Percentiles rank a stretch among this genome's conserved stretches.
Conservation (phyloP, 2,797 vertebrate genomes). For the Apodemus agrarius region DNA sequence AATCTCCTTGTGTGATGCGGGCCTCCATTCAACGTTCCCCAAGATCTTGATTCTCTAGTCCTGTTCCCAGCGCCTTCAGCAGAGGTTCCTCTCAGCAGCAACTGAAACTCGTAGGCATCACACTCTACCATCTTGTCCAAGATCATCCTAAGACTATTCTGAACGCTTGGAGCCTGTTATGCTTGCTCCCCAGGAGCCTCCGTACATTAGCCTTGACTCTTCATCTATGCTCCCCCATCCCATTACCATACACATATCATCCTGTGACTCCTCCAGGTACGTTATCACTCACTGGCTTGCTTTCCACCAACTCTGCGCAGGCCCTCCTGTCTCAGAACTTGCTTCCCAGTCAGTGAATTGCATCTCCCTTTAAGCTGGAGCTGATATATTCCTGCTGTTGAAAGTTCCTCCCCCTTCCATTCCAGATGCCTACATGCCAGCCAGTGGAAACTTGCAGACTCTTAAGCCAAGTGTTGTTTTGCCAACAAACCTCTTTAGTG, state of each 20-base stretch:
- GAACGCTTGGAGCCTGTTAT: background rate
- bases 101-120: background rate
- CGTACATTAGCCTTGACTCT: background rate
- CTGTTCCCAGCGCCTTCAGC: too few relatives aligned
- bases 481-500: background rate
- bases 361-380: background rate
- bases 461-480: background rate
- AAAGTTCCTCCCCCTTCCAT: background rate
- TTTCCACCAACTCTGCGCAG: background rate
- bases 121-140: rapidly evolving
- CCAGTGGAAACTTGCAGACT: background rate
- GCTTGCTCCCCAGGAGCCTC: rapidly evolving
- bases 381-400: too few relatives aligned
- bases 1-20: background rate
- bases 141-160: background rate
- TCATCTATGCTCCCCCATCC: too few relatives aligned
- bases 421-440: background rate
- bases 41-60: too few relatives aligned
- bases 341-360: background rate
- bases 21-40: too few relatives aligned
- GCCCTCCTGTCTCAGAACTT: background rate
- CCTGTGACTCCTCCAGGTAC: background rate
- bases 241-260: too few relatives aligned
- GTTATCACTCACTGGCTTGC: background rate
- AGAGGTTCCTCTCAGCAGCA: background rate